Evolutionary conservation across 2,888 invertebrate genomes (phyloP), one percentile per base, ranked within the genome.

Genomic region (Agriopis leucophaearia): DNA sequence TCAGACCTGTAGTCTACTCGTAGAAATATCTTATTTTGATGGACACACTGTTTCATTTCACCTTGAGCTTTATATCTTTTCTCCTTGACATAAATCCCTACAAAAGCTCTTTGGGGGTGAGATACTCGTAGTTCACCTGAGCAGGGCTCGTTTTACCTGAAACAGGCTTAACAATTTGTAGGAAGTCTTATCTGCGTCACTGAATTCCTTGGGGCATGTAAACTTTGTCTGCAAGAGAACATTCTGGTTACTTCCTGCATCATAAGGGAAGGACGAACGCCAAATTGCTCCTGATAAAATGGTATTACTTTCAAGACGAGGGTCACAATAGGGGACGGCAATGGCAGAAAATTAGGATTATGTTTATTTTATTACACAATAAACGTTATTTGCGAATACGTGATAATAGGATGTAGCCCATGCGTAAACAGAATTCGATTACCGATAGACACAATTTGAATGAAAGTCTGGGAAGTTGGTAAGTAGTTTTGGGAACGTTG

Each of bases 111-210:
- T 45, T 38, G 9, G 54, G 52, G 64, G 13, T 38, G 36, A 47
- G 55, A 69, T 61, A 68, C 57, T 18, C 66, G 47, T 61, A 63
- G 51, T 63, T 66, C 57, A 12, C 54, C 66, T 50, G 55, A 66
- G 64, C 55, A 54, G 48, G 65, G 65, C 38, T 45, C 57, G 60
- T 64, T 48, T 71, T 68, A 70, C 64, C 54, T 65, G 61, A 54
- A 65, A 59, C 42, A 59, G 64, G 70, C 62, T 62, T 71, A 68
- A 65, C 65, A 66, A 70, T 69, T 70, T 64, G 64, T 63, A 70
- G 66, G 70, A 74, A 67, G 67, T 67, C 56, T 63, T 60, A 65
- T 69, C 66, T 65, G 54, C 62, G 57, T 69, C 47, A 18, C 16
- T 8, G 58, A 59, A 40, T 50, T 50, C 64, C 67, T 61, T 50